These are phyloP conservation scores for Rutilus rutilus DNA, from an alignment of 2,113 vertebrate genomes.

Conservation along the genomic window DNA sequence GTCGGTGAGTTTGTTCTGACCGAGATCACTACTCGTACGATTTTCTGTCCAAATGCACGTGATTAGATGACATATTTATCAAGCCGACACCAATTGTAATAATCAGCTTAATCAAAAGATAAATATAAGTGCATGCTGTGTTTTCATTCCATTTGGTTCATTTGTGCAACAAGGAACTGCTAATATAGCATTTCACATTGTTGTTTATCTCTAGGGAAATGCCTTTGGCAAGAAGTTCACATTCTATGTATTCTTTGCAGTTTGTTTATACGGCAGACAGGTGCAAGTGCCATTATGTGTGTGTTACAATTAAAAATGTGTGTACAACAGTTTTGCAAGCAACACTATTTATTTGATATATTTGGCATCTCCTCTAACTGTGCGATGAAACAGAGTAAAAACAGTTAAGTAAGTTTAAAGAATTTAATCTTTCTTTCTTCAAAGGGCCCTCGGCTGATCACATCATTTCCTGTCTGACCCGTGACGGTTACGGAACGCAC, in stretches of 20 bases:
- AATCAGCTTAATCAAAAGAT: background rate
- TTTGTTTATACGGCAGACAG: too few species aligned
- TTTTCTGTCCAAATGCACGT: background rate
- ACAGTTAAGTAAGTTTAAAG: background rate
- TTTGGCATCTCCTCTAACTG: too few species aligned
- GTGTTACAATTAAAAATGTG: background rate
- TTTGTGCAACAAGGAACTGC: background rate
- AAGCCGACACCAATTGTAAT: background rate
- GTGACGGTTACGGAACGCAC: conserved; percentile 92
- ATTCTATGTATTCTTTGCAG: too few species aligned
- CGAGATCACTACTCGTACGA: background rate
- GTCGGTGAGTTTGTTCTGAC: conserved; percentile 78
- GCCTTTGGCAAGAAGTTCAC: background rate
- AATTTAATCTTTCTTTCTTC: conserved; percentile 23
- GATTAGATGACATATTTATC: background rate
- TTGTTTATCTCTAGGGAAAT: background rate
- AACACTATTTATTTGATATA: background rate
- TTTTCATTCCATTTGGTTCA: background rate
- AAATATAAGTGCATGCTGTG: background rate
- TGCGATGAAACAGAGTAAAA: background rate
- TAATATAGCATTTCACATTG: background rate
- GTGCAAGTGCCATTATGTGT: background rate
- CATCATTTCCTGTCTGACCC: conserved; percentile 89
- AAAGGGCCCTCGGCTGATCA: conserved; percentile 82
- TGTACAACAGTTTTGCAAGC: background rate